Base-by-base conservation (phyloP, 37 sponge, comb jelly and placozoan genomes). In the Halichondria panicea region DNA sequence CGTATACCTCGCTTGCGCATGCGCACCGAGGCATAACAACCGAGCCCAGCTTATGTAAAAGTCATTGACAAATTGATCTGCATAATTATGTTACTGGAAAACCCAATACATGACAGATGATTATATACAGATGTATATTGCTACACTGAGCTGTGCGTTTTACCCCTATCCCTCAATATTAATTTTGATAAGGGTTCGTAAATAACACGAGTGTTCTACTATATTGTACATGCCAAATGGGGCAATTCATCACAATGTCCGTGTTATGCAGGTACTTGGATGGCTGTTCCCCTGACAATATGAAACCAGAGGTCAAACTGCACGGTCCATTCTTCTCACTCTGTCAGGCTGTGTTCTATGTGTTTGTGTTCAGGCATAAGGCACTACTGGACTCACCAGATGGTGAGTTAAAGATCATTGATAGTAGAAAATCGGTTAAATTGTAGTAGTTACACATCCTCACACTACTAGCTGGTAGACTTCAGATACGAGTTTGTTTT, bases 271-370 rank as follows among this genome's bases (percentile, higher is more conserved):
- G 89, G 44, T 88, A 88, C 60, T 65, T 88, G 25, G 84, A 82
- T 72, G 55, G 36, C 13, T 63, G 65, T 43, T 21, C 39, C 56
- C 55, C 50, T 1, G 71, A 64, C 0, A 44, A 58, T 22, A 24
- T 74, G 63, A 70, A 36, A n/a, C 76, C 91, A 0, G 87, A 89
- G 32, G 63, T 81, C 2, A 12, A 33, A 12, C 57, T 33, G 22
- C 90, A 93, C 35, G 69, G 78, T 2, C 72, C 76, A 6, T 89
- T 93, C 79, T 93, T 86, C 59, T 83, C 92, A 3, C 71, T 87
- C 25, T 87, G 81, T 57, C 92, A 94, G 67, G 81, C 88, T 36
- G 65, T 91, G 31, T 85, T 94, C 45, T 94, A 94, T 62, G 59
- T 94, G 4, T 71, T 94, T 56, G 70, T 91, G 48, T 91, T 91